Conservation (phyloP, 37 sponge, comb jelly and placozoan genomes). For the Cladorhizidae sp. region DNA sequence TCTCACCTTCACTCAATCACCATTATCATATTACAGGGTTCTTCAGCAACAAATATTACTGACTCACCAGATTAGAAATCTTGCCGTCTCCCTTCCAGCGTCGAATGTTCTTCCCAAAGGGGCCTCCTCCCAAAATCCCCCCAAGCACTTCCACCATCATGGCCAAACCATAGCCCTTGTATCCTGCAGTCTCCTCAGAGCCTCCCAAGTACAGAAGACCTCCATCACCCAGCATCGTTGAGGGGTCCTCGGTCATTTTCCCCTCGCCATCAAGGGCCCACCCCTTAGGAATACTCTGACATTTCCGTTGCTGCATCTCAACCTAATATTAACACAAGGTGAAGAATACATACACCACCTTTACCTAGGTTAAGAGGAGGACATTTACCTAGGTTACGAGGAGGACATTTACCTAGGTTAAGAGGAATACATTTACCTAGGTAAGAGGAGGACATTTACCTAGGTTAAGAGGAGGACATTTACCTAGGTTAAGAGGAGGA, state of each 20-base stretch:
- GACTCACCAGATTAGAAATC: slow-evolving; percentile 75
- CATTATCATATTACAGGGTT: too few relatives aligned
- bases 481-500: too few relatives aligned
- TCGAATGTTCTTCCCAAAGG: slow-evolving; percentile 73
- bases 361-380: too few relatives aligned
- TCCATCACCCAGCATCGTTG: slow-evolving; percentile 61
- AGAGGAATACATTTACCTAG: too few relatives aligned
- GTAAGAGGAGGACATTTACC: too few relatives aligned
- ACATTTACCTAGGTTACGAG: too few relatives aligned
- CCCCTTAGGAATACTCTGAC: slow-evolving; percentile 61
- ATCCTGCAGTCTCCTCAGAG: slow-evolving; percentile 83
- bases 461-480: too few relatives aligned
- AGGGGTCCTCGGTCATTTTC: slow-evolving; percentile 66
- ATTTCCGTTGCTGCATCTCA: slow-evolving; percentile 78
- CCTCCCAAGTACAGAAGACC: slow-evolving; percentile 88
- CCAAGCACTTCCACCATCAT: slow-evolving; percentile 92
- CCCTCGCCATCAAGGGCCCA: slow-evolving; percentile 84
- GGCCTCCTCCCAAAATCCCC: slow-evolving; percentile 82
- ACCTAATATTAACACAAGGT: too few relatives aligned
- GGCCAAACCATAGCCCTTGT: slow-evolving; percentile 92
- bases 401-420: too few relatives aligned
- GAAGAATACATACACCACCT: too few relatives aligned
- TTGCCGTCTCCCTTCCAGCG: slow-evolving; percentile 48
- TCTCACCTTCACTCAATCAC: too few relatives aligned
- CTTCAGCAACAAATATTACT: too few relatives aligned